Conservation (phyloP, 1,140 invertebrate genomes). For the Drosophila asahinai region DNA sequence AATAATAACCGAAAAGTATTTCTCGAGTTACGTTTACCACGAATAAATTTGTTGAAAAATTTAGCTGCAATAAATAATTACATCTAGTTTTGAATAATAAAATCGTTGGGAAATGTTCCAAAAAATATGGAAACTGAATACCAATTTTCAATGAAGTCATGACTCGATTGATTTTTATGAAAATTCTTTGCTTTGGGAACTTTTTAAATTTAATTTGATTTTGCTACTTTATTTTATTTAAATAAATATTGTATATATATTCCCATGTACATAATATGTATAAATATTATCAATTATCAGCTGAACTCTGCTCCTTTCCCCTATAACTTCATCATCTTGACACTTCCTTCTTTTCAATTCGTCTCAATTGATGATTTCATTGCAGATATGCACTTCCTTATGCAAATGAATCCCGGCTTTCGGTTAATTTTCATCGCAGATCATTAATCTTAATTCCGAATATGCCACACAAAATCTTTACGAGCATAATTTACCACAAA, state of each 20-base stretch:
- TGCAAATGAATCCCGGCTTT: constrained; percentile 44
- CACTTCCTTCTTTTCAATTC: constrained; percentile 28
- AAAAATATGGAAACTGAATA: constrained; percentile 9
- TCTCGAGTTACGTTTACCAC: not conserved
- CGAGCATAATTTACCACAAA: constrained; percentile 44
- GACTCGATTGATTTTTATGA: not conserved
- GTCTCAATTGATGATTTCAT: constrained; percentile 32
- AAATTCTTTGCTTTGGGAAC: not conserved
- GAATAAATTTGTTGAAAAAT: constrained; percentile 32
- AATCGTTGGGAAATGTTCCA: not conserved
- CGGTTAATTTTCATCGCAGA: constrained; percentile 16
- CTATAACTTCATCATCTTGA: constrained; percentile 6
- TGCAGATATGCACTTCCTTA: constrained; percentile 34
- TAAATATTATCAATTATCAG: constrained; percentile 1
- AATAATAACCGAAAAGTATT: constrained; percentile 22
- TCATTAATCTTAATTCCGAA: constrained; percentile 66
- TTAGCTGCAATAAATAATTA: constrained; percentile 43
- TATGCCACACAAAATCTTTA: constrained; percentile 37
- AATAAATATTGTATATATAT: not conserved
- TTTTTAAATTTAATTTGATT: not conserved
- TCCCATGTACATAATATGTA: not conserved
- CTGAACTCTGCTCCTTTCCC: not conserved
- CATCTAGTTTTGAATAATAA: constrained; percentile 27
- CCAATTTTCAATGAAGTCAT: not conserved
- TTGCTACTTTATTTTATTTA: too few species aligned